Evolutionary conservation across 2,888 invertebrate species (phyloP).

Genomic region (Chrysomela aeneicollis): DNA sequence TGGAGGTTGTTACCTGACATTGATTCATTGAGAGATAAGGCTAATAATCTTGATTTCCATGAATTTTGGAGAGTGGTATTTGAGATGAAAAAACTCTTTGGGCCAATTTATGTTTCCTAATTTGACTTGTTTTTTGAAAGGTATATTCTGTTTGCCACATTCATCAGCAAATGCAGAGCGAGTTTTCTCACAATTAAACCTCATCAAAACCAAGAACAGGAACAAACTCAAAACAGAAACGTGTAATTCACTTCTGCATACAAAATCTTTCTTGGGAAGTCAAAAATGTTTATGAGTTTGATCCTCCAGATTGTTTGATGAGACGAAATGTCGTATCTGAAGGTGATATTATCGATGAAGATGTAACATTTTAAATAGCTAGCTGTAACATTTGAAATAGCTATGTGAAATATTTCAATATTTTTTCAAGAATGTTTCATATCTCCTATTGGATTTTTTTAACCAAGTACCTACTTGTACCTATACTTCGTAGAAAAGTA

Average conservation of each 20-base stretch:
- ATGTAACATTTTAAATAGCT: slow-evolving; percentile 1
- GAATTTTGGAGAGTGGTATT: slow-evolving; percentile 29
- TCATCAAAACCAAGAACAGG: slow-evolving; percentile 30
- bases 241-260: slow-evolving; percentile 21
- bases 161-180: slow-evolving; percentile 32
- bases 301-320: slow-evolving; percentile 9
- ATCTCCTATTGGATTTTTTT: no score
- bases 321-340: no score
- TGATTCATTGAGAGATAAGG: slow-evolving; percentile 20
- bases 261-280: slow-evolving; percentile 11
- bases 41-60: slow-evolving; percentile 14
- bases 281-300: slow-evolving; percentile 2
- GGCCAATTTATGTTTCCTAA: slow-evolving; percentile 29
- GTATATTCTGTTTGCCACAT: slow-evolving; percentile 29
- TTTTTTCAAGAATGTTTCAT: no score
- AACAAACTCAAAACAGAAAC: slow-evolving; percentile 24
- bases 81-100: slow-evolving; percentile 27
- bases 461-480: no score
- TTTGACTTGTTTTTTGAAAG: slow-evolving; percentile 27
- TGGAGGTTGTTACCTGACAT: slow-evolving; percentile 29
- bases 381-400: no score
- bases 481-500: no score
- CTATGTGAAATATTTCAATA: no score
- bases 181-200: slow-evolving; percentile 31
- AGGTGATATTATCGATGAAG: not conserved